Base-by-base conservation (phyloP, 2,888 invertebrate species). In the Andrena camellia region DNA sequence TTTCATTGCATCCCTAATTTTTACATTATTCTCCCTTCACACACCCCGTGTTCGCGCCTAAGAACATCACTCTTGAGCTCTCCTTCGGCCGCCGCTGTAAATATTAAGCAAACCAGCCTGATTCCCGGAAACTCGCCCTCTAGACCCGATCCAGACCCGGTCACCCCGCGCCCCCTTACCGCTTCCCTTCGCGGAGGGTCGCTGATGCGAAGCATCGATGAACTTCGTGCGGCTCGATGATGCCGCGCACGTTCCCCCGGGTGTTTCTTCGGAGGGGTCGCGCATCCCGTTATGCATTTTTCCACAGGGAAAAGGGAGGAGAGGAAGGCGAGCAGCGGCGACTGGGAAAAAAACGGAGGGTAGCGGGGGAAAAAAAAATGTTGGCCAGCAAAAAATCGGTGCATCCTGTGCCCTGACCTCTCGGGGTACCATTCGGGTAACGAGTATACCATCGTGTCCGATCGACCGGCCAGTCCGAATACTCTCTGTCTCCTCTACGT, bases 221-320 rank as follows among this genome's bases (percentile, higher is more conserved):
- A 73, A 82, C 76, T 54, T 59, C 68, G 59, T 42, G 54, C 8
- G 72, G 50, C 60, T 66, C 74, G 83, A 87, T 50, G 84, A 90
- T 89, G 90, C 90, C 79, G 86, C 84, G 86, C 90, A 89, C 89
- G 86, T 90, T 82, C 86, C 80, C 73, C 82, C 64, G 68, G 60
- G 70, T 42, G 42, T 42, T 81, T 80, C 79, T 48, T 60, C 13
- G n/a, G 7, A 26, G 59, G 64, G 66, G 17, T 42, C 69, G 69
- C 75, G 73, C 78, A 67, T 90, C 86, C 90, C 90, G 90, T 90
- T 90, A 90, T 84, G 84, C 86, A 87, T 90, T 90, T 89, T 89
- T 78, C 69, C 82, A 66, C 20, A 60, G 66, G 71, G 35, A 42
- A 78, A 64, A 72, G 33, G 69, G 35, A 35, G 20, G 64, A 31